phyloP scores from a whole-genome alignment of 2,888 invertebrate genomes.

The Pammene fasciana region DNA sequence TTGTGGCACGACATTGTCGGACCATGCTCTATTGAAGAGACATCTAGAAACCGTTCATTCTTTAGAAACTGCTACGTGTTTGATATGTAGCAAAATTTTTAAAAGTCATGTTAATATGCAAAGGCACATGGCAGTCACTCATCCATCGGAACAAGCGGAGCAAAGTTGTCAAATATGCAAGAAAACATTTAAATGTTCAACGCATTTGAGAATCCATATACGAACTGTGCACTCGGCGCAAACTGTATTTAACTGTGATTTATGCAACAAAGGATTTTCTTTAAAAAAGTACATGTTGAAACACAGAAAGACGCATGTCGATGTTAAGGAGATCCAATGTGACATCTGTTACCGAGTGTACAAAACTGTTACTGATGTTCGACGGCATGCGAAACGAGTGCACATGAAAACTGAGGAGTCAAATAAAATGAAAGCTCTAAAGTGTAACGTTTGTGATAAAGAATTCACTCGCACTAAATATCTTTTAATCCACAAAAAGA shows the following conservation, averaged over 20 bases:
- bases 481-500: slow-evolving; percentile 12
- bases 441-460: slow-evolving; percentile 9
- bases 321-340: slow-evolving; percentile 47
- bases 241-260: slow-evolving; percentile 49
- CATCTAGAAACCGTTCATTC: slow-evolving; percentile 54
- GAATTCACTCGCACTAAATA: slow-evolving; percentile 11
- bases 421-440: slow-evolving; percentile 44
- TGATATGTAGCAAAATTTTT: slow-evolving; percentile 55
- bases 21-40: slow-evolving; percentile 48
- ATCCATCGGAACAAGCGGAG: slow-evolving; percentile 51
- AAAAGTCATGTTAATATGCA: slow-evolving; percentile 52
- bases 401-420: slow-evolving; percentile 44
- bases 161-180: slow-evolving; percentile 52
- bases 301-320: slow-evolving; percentile 53
- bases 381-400: slow-evolving; percentile 52
- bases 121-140: slow-evolving; percentile 55
- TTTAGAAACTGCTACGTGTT: slow-evolving; percentile 48
- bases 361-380: slow-evolving; percentile 51
- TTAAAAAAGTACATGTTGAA: slow-evolving; percentile 53
- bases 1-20: slow-evolving; percentile 50
- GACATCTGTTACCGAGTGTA: slow-evolving; percentile 50
- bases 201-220: slow-evolving; percentile 55
- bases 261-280: slow-evolving; percentile 53
- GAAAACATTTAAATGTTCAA: slow-evolving; percentile 54
- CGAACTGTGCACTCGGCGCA: slow-evolving; percentile 51